Base-by-base conservation (phyloP, 1,140 invertebrate genomes). In the Nasonia vitripennis region DNA sequence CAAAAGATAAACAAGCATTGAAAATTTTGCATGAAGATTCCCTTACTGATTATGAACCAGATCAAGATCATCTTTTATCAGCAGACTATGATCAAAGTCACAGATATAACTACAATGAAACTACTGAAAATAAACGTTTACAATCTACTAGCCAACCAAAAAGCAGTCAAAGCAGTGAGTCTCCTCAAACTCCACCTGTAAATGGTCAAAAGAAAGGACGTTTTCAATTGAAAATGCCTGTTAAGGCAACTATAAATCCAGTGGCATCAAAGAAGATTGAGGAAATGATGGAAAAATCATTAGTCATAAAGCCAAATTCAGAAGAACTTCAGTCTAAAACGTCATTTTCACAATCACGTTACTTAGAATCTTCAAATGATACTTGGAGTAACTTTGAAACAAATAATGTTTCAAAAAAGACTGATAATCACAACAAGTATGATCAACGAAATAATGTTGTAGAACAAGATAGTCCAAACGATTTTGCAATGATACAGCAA, bases 151-250 rank as follows among this genome's bases (percentile, higher is more conserved):
- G 27, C 10, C 31, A 11, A 31, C 12, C 31, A 71, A 71, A 71
- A 71, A 34, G 23, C 10, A 71, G 68, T 68, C 37, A 34, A 51
- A 78, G 7, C 34, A 48, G 12, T 34, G 27, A 31, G 37, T 71
- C 73, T 78, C 34, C 41, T 23, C 6, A n/a, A 62, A 71, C 71
- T 67, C n/a, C 67, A 81, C 17, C n/a, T 27, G 75, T 31, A 78
- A 27, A 2, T 68, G 31, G 5, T 17, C 55, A 86, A 79, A 83
- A 45, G 41, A 90, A 88, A 34, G 85, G 89, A 55, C 85, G 77
- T 48, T 92, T 92, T 81, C 88, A 91, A 78, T 85, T 92, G 14
- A 92, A 91, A 78, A 88, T 89, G 79, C 91, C 91, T 27, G 84
- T 92, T 1, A 89, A 90, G 81, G 90, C 91, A 31, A 87, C 87